These are phyloP conservation scores for Drosophila eugracilis DNA, from an alignment of 1,140 invertebrate genomes.

Conservation along the genomic window DNA sequence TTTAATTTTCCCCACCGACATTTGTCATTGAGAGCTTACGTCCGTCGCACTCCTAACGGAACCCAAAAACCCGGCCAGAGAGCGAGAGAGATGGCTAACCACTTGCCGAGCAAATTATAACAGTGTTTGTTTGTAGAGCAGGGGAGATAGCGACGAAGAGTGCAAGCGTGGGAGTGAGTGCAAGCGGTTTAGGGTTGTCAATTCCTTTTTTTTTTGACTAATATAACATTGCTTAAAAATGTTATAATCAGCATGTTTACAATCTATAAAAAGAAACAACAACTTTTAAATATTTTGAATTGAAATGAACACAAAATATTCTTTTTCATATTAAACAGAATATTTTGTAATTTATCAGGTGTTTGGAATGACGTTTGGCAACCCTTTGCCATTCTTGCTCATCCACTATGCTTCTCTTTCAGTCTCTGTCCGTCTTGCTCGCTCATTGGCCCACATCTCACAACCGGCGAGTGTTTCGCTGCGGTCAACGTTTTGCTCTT, in stretches of 20 bases:
- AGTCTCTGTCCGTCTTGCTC: conserved; percentile 17
- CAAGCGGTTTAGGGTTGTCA: conserved; percentile 2
- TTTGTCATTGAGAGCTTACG: conserved; percentile 23
- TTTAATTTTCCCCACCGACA: conserved; percentile 32
- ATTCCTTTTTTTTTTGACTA: not conserved
- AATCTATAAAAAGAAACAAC: too few relatives aligned
- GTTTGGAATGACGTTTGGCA: conserved; percentile 4
- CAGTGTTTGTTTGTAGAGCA: conserved; percentile 13
- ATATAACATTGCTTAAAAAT: not conserved
- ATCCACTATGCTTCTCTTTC: too few relatives aligned
- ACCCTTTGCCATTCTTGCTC: conserved; percentile 30
- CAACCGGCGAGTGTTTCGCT: conserved; percentile 12
- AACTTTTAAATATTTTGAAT: too few relatives aligned
- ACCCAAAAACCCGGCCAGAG: conserved; percentile 5
- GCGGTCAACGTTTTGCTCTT: conserved; percentile 42
- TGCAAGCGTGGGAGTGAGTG: not conserved
- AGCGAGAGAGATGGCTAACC: conserved; percentile 2
- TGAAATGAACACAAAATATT: too few relatives aligned
- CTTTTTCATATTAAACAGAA: too few relatives aligned
- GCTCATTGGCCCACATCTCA: conserved; percentile 39
- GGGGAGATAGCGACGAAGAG: not conserved
- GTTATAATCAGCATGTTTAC: too few relatives aligned
- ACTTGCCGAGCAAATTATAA: conserved; percentile 26
- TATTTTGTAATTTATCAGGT: not conserved
- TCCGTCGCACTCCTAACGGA: conserved; percentile 27